phyloP scores from a whole-genome alignment of 1,140 invertebrate genomes.

The Temnothorax curvispinosus region DNA sequence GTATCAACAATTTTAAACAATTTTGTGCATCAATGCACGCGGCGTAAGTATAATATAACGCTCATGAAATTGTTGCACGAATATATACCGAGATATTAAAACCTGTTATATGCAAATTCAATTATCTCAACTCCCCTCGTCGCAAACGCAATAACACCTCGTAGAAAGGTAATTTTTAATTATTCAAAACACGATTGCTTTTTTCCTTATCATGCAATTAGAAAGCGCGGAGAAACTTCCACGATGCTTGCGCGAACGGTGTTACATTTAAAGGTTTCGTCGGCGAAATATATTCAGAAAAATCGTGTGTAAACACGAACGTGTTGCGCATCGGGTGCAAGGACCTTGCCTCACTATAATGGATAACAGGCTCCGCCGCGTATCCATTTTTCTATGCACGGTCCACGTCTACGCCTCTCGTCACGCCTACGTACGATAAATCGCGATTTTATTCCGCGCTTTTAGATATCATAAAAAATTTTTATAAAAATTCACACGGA shows the following conservation, averaged over 20 bases:
- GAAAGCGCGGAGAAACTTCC: constrained; percentile 47
- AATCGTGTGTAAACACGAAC: constrained; percentile 12
- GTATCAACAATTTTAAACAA: neutral
- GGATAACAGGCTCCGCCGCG: neutral
- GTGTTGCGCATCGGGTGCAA: neutral
- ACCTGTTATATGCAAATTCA: neutral
- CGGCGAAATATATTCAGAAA: constrained; percentile 12
- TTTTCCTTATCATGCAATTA: constrained; percentile 20
- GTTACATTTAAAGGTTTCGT: constrained; percentile 31
- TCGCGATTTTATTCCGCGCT: neutral
- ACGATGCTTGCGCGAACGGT: neutral
- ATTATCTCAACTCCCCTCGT: neutral
- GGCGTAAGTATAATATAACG: neutral
- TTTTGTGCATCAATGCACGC: neutral
- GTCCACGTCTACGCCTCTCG: neutral
- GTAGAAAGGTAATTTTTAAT: constrained; percentile 43
- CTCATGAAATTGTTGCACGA: neutral
- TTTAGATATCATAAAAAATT: neutral
- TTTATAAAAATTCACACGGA: neutral
- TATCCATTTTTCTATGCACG: constrained; percentile 13
- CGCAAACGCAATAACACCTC: neutral
- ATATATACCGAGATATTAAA: neutral
- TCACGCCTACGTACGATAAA: neutral
- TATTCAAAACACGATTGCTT: constrained; percentile 5
- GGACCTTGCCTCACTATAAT: neutral